Base-by-base conservation (phyloP, 1,140 invertebrate species). In the Hirudo medicinalis region DNA sequence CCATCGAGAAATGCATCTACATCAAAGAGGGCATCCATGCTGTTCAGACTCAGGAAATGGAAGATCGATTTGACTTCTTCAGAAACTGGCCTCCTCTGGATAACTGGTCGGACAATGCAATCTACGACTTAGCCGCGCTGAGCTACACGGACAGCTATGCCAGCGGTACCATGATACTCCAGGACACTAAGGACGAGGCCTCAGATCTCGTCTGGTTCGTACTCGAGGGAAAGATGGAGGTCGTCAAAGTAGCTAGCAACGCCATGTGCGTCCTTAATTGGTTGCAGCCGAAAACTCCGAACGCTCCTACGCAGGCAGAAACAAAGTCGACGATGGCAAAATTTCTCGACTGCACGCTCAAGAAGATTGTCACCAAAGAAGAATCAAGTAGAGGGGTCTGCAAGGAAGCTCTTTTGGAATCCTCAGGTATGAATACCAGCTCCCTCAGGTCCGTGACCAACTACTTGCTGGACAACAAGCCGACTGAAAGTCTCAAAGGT, bases 71-170 rank as follows among this genome's bases (percentile, higher is more conserved):
- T 11, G 13, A 63, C 9, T 63, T 63, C 15, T 63, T 63, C 29
- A 63, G 57, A 63, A 63, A 63, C 11, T 63, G 57, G 57, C 9
- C 22, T 11, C 57, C 57, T 2, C 22, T 63, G 11, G 57, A 63
- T 20, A 63, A 32, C 29, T 63, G 57, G 57, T 63, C 57, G 22
- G 57, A 63, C 19, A 63, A 63, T 32, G 57, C 57, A 25, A 32
- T 63, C 57, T 63, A 63, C 57, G 57, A 63, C 29, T 32, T 63
- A 20, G 57, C 57, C 22, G 29, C 11, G 8, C 9, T 63, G 8
- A 63, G 57, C 15, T 63, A 63, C 57, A 63, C 57, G 57, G 57
- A 63, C 22, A 32, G 57, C 57, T 63, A 63, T n/a, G 22, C 57
- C 57, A 63, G 57, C 57, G 57, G 57, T 0, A 25, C 57, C 3